Conservation (phyloP, 2,888 invertebrate genomes). For the Leptinotarsa peninsularis region DNA sequence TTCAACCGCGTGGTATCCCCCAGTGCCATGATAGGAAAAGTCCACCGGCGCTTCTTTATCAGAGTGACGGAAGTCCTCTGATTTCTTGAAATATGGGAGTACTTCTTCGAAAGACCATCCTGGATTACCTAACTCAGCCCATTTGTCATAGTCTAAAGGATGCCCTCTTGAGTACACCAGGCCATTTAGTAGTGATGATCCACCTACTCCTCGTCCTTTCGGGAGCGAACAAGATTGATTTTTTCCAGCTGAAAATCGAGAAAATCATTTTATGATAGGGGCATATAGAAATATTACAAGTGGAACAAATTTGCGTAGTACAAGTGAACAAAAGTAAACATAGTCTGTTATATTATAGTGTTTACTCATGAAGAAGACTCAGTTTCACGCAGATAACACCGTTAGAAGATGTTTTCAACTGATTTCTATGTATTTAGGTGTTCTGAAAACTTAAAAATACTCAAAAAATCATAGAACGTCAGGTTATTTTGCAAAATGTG, state of each 20-base stretch:
- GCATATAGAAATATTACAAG: too few species aligned
- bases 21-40: constrained; percentile 23
- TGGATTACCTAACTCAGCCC: constrained; percentile 69
- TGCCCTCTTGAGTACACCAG: constrained; percentile 74
- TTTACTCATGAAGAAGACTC: too few species aligned
- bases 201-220: constrained; percentile 72
- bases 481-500: too few species aligned
- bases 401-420: too few species aligned
- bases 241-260: constrained; percentile 54
- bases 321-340: too few species aligned
- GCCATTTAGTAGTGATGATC: constrained; percentile 63
- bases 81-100: constrained; percentile 64
- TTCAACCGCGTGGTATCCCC: constrained; percentile 43
- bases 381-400: too few species aligned
- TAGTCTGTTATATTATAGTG: too few species aligned
- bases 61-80: constrained; percentile 60
- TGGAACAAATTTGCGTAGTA: too few species aligned
- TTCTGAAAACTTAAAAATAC: too few species aligned
- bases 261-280: background rate
- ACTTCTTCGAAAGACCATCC: constrained; percentile 70
- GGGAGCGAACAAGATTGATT: constrained; percentile 66
- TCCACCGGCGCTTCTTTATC: constrained; percentile 42
- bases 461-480: too few species aligned
- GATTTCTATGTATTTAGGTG: too few species aligned
- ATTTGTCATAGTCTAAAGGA: constrained; percentile 78